Base-by-base conservation (phyloP, 2,113 vertebrate genomes). In the Ailuropoda melanoleuca region DNA sequence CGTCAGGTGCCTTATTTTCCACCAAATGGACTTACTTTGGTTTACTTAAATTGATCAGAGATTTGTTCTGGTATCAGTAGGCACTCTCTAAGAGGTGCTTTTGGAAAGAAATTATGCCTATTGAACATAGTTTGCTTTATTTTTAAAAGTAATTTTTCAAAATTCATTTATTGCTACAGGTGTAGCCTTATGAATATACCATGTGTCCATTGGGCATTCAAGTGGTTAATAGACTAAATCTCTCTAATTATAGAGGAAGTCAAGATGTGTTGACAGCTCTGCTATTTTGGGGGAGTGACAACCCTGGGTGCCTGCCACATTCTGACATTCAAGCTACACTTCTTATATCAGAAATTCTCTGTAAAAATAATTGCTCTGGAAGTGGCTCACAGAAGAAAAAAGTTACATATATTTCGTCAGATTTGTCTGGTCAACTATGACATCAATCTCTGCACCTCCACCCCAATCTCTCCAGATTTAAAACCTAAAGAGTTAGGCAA, bases 181-280 rank as follows among this genome's bases (percentile, higher is more conserved):
- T 96, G 26, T 58, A 88, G 2, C 26, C 8, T 86, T 85, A 88
- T 93, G 70, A 94, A 83, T 77, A 31, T 85, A 90, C 70, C 21
- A 82, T 92, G 92, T 97, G 55, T 58, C 64, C 55, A 43, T 80
- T 89, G 78, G 60, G 39, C 55, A 75, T 91, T 93, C 48, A 75
- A 93, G 81, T 97, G 15, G 62, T 88, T 96, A 95, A 95, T 95
- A 86, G 39, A 72, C 34, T 60, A 97, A 93, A 74, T 86, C 14
- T 96, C 80, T 94, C 48, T 97, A 97, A 96, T 97, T 94, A 89
- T 58, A 94, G 39, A 88, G 37, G 55, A 70, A 97, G 90, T 90
- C 62, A 94, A 77, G 62, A 93, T 83, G 70, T 94, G 82, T 83
- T 95, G 95, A 97, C 66, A 97, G 43, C 26, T 77, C 43, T 93